Conservation (phyloP, 2,113 vertebrate species). For the Nothobranchius kuhntae region DNA sequence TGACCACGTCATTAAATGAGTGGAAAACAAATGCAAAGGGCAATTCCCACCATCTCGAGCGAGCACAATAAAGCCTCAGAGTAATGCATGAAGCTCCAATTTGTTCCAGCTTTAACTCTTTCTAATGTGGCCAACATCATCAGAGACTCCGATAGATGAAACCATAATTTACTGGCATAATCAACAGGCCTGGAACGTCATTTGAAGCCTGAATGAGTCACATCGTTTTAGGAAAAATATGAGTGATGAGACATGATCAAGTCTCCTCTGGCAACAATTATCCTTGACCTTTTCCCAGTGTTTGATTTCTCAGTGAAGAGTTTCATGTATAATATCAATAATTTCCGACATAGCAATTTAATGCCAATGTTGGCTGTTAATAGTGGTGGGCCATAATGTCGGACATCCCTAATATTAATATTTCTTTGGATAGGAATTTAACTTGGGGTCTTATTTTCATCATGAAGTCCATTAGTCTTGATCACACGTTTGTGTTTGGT, state of each 20-base stretch:
- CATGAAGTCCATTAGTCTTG: neutral
- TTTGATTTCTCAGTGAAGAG: too few species aligned
- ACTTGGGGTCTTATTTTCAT: too few species aligned
- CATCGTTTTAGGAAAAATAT: slow-evolving; percentile 21
- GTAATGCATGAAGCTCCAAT: slow-evolving; percentile 53
- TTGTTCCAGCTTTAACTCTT: slow-evolving; percentile 52
- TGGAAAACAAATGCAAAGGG: slow-evolving; percentile 19
- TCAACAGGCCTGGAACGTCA: slow-evolving; percentile 18
- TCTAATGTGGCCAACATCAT: slow-evolving; percentile 26
- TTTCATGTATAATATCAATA: too few species aligned
- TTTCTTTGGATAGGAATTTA: neutral
- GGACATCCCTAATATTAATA: neutral
- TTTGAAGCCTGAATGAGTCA: slow-evolving; percentile 44
- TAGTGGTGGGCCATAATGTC: too few species aligned
- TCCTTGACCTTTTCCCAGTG: neutral
- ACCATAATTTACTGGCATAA: slow-evolving; percentile 22
- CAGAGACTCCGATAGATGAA: slow-evolving; percentile 12
- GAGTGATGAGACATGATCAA: neutral
- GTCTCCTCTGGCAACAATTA: neutral
- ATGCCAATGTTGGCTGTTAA: too few species aligned
- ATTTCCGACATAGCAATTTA: too few species aligned
- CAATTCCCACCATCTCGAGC: slow-evolving; percentile 51
- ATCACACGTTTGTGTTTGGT: too few species aligned
- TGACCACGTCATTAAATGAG: slow-evolving; percentile 19
- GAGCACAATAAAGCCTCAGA: slow-evolving; percentile 24